Evolutionary conservation across 2,888 invertebrate genomes (phyloP), one percentile per base, ranked within the genome.

Genomic region (Trachelus iudaicus): DNA sequence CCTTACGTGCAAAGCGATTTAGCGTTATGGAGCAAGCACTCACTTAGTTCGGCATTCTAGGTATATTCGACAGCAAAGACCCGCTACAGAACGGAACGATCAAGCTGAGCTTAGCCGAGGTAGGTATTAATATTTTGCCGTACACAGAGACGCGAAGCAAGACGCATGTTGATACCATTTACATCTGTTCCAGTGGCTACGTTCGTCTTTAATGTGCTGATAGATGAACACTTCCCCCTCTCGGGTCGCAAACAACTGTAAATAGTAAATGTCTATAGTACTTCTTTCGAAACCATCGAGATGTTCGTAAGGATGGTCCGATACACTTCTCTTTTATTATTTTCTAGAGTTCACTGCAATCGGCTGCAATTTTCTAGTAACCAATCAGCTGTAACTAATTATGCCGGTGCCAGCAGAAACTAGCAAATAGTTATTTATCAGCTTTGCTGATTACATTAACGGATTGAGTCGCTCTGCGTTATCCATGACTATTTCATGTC

Each of bases 31-130:
- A 56, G 23, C 56, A 56, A 56, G 23, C 9, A 2, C 23, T 56
- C 23, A 56, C 23, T 56, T 56, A 56, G 9, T 9, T 56, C 23
- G 56, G 2, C 23, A 81, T 93, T 93, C 75, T 88, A 95, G 95
- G 93, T 91, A 93, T 95, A 81, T 95, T 96, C 90, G 96, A 97
- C 91, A 93, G 94, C 80, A 96, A 96, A 90, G 96, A 96, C 91
- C 95, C 96, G 56, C 93, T 96, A 78, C 95, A 96, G 90, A 96
- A 96, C 89, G 97, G 97, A 86, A 95, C 94, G 82, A 94, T 97
- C 81, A 97, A 97, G 92, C 93, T 97, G 85, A 96, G 94, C 90
- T 93, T 98, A 89, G 93, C 96, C 76, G 97, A 97, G 93, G 96
- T 96, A 93, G 92, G 92, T 90, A 78, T 76, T 6, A 1, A 6